phyloP scores from a whole-genome alignment of 1,140 invertebrate species.

The Archivesica marissinica region DNA sequence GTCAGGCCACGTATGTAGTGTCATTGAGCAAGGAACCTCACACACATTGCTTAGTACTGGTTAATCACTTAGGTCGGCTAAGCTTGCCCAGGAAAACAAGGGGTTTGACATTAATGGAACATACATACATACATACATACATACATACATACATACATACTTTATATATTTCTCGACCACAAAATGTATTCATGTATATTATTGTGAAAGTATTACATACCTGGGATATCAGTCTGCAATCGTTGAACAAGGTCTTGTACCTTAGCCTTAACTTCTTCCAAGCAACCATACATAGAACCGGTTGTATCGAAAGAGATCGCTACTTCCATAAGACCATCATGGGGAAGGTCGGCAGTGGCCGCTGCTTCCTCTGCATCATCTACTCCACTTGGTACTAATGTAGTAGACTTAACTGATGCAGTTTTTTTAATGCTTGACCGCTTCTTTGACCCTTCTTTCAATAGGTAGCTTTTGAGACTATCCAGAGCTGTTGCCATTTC shows the following conservation, averaged over 20 bases:
- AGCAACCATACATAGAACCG: constrained; percentile 79
- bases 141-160: no score
- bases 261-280: constrained; percentile 74
- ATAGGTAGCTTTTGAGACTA: background rate
- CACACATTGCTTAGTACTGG: no score
- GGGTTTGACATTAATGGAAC: no score
- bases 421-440: background rate
- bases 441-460: constrained; percentile 37
- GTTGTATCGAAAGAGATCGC: constrained; percentile 83
- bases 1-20: no score
- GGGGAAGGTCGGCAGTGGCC: background rate
- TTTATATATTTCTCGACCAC: no score
- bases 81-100: no score
- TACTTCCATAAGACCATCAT: constrained; percentile 75
- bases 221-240: constrained; percentile 79
- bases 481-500: constrained; percentile 48
- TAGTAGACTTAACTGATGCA: background rate
- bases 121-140: no score
- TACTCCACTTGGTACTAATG: background rate
- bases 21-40: no score
- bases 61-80: no score
- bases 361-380: background rate
- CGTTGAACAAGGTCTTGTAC: constrained; percentile 77
- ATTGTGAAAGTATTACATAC: no score
- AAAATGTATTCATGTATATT: no score